A percentile compares a stretch with the other conserved stretches of the same genome.
phyloP scores from a whole-genome alignment of 1,140 invertebrate species.

The Drosophila insularis region DNA sequence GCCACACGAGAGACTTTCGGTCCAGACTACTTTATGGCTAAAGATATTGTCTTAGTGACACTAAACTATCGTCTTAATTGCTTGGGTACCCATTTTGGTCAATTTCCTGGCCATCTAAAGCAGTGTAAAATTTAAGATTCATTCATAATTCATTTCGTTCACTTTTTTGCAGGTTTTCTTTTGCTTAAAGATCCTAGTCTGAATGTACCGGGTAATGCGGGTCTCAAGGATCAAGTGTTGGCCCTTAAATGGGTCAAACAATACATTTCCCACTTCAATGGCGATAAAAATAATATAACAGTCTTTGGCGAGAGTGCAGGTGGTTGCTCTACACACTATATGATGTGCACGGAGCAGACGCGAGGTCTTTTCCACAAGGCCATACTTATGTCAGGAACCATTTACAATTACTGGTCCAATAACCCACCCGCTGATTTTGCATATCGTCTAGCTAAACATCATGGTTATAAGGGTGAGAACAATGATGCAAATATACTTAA shows the following conservation, averaged over 20 bases:
- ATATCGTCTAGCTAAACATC: conserved; percentile 54
- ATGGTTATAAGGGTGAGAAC: conserved; percentile 63
- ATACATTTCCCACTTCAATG: conserved; percentile 80
- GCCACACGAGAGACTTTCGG: conserved; percentile 83
- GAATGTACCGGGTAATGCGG: conserved; percentile 84
- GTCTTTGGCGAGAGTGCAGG: conserved; percentile 82
- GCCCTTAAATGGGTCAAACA: conserved; percentile 82
- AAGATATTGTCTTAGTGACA: conserved; percentile 87
- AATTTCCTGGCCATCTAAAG: not conserved
- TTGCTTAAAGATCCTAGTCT: conserved; percentile 82
- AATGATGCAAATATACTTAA: conserved; percentile 71
- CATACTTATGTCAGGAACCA: conserved; percentile 85
- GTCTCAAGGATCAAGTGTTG: conserved; percentile 84
- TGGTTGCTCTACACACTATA: conserved; percentile 71
- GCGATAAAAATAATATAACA: conserved; percentile 77
- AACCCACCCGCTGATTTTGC: conserved; percentile 78
- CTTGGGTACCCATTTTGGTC: conserved; percentile 78
- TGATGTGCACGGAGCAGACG: conserved; percentile 69
- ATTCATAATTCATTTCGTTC: not conserved
- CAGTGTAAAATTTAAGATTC: too few species aligned
- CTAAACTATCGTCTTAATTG: conserved; percentile 88
- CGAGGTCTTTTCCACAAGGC: conserved; percentile 85
- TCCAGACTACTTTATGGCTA: conserved; percentile 85
- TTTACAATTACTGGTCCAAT: conserved; percentile 83
- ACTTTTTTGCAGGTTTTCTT: conserved; percentile 83